phyloP scores from a whole-genome alignment of 2,888 invertebrate species.

The Ommatoiulus sabulosus region DNA sequence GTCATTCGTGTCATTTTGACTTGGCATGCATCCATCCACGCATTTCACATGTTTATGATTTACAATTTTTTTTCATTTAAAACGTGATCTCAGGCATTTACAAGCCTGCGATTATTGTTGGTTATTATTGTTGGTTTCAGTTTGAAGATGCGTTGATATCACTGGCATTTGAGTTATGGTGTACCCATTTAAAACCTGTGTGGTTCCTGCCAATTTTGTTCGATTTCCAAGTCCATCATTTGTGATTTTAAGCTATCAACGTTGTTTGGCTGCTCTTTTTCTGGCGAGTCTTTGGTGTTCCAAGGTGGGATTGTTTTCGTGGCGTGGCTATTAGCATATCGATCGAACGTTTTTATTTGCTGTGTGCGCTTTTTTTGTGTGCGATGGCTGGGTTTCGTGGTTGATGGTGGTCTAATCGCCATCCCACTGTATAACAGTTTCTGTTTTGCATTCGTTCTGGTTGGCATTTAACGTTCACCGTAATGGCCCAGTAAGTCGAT shows the following conservation, averaged over 20 bases:
- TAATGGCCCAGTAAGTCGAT: slow-evolving; percentile 18
- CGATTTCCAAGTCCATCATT: neutral
- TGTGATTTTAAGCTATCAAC: neutral
- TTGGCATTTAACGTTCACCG: slow-evolving; percentile 23
- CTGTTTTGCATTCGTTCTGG: slow-evolving; percentile 34
- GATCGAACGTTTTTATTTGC: neutral
- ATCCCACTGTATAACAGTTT: slow-evolving; percentile 3
- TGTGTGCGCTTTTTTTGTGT: slow-evolving; percentile 11
- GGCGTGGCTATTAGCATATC: neutral
- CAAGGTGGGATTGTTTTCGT: neutral
- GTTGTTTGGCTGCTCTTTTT: neutral
- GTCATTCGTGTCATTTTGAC: too few relatives aligned
- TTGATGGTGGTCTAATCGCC: slow-evolving; percentile 1
- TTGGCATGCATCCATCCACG: too few relatives aligned
- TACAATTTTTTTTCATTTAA: too few relatives aligned
- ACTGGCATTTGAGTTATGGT: too few relatives aligned
- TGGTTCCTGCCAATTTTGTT: too few relatives aligned
- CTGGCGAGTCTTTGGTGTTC: neutral
- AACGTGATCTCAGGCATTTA: too few relatives aligned
- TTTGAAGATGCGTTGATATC: too few relatives aligned
- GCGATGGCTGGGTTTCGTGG: neutral
- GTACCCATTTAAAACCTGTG: too few relatives aligned
- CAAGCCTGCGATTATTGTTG: too few relatives aligned
- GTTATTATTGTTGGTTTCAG: too few relatives aligned
- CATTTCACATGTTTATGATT: too few relatives aligned